Percentiles rank a stretch among this genome's conserved stretches.
Evolutionary conservation across 1,140 invertebrate genomes (phyloP).

Genomic region (Mycetomoellerius zeteki): DNA sequence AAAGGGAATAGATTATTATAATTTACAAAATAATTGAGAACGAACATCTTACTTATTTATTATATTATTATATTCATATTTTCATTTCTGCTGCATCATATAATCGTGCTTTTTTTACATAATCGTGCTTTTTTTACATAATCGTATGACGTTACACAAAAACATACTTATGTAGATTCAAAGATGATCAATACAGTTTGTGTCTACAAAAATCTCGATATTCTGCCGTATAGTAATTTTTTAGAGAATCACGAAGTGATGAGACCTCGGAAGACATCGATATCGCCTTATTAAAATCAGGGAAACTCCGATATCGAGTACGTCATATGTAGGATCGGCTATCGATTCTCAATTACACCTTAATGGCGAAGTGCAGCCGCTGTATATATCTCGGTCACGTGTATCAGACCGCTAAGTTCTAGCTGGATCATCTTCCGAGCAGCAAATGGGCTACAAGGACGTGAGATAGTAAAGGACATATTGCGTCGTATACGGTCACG

Average conservation of each 20-base stretch:
- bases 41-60: not conserved
- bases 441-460: slow-evolving; percentile 58
- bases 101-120: not conserved
- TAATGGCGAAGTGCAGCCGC: slow-evolving; percentile 69
- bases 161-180: slow-evolving; percentile 1
- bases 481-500: slow-evolving; percentile 19
- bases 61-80: not conserved
- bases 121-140: not conserved
- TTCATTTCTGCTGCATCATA: not conserved
- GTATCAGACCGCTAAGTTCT: slow-evolving; percentile 70
- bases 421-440: slow-evolving; percentile 61
- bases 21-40: not conserved
- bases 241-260: slow-evolving; percentile 59
- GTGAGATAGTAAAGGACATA: slow-evolving; percentile 39
- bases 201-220: slow-evolving; percentile 45
- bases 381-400: slow-evolving; percentile 64
- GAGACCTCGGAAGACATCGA: slow-evolving; percentile 50
- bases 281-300: slow-evolving; percentile 74
- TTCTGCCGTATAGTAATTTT: slow-evolving; percentile 31
- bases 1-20: not conserved
- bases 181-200: slow-evolving; percentile 10
- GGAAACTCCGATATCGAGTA: slow-evolving; percentile 55
- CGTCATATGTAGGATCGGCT: slow-evolving; percentile 67
- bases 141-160: not conserved
- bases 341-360: slow-evolving; percentile 78